phyloP scores from a whole-genome alignment of 2,888 invertebrate genomes.

The Nineta flava region DNA sequence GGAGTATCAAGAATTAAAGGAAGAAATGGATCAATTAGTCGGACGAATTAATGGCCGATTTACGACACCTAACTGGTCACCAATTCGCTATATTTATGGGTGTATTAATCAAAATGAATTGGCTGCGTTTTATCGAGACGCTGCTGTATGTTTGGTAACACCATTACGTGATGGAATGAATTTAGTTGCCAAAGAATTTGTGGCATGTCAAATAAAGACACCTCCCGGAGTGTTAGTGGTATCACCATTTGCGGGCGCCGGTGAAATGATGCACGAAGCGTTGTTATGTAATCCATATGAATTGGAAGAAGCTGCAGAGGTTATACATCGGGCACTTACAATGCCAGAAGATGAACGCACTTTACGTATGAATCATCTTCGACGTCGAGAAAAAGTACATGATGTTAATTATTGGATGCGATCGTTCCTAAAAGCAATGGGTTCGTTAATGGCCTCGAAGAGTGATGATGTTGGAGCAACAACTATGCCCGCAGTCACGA shows the following conservation, averaged over 20 bases:
- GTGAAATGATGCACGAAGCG: slow-evolving; percentile 89
- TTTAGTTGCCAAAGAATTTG: slow-evolving; percentile 82
- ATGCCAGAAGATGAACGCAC: slow-evolving; percentile 83
- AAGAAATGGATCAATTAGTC: slow-evolving; percentile 80
- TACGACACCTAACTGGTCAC: slow-evolving; percentile 85
- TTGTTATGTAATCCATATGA: slow-evolving; percentile 82
- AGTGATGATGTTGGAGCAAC: slow-evolving; percentile 71
- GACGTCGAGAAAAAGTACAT: slow-evolving; percentile 63
- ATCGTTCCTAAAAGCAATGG: slow-evolving; percentile 75
- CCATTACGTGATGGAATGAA: slow-evolving; percentile 85
- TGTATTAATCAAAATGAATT: slow-evolving; percentile 75
- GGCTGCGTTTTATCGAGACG: slow-evolving; percentile 73
- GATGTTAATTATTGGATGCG: slow-evolving; percentile 85
- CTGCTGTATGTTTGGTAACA: slow-evolving; percentile 74
- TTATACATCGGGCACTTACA: slow-evolving; percentile 69
- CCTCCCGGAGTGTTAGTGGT: slow-evolving; percentile 76
- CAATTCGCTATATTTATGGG: slow-evolving; percentile 77
- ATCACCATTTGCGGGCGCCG: slow-evolving; percentile 83
- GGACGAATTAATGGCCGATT: slow-evolving; percentile 79
- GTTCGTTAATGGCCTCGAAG: slow-evolving; percentile 52
- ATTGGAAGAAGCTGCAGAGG: slow-evolving; percentile 72
- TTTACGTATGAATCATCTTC: slow-evolving; percentile 69
- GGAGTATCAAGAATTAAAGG: slow-evolving; percentile 78
- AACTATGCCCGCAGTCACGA: slow-evolving; percentile 76
- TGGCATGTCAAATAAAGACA: slow-evolving; percentile 77